phyloP scores from a whole-genome alignment of 2,888 invertebrate genomes.

The Fragum sueziense region DNA sequence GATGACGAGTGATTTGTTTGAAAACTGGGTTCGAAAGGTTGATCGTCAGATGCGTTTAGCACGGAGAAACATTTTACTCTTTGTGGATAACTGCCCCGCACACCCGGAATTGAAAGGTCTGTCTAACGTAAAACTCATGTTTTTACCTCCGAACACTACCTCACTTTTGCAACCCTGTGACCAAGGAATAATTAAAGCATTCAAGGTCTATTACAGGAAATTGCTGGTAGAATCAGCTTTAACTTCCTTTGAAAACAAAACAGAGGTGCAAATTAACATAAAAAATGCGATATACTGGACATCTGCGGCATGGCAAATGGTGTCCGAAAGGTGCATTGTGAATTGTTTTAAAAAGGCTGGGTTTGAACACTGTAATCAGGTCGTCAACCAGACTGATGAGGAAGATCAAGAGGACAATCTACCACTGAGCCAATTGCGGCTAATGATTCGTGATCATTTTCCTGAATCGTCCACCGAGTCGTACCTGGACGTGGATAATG shows the following conservation, averaged over 20 bases:
- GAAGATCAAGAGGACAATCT: neutral
- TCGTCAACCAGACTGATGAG: neutral
- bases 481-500: neutral
- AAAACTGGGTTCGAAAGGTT: conserved; percentile 24
- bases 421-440: neutral
- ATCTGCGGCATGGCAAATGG: neutral
- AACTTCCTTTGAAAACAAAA: neutral
- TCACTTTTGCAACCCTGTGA: conserved; percentile 25
- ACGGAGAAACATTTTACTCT: conserved; percentile 18
- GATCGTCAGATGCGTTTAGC: conserved; percentile 19
- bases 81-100: conserved; percentile 22
- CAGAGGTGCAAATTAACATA: neutral
- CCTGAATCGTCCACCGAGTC: neutral
- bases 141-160: conserved; percentile 33
- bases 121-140: conserved; percentile 20
- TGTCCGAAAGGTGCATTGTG: neutral
- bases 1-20: conserved; percentile 36
- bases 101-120: conserved; percentile 20
- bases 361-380: neutral
- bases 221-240: neutral
- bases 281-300: neutral
- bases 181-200: conserved; percentile 27
- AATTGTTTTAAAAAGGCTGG: neutral
- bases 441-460: neutral
- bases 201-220: conserved; percentile 19